Percentiles rank a stretch among this genome's conserved stretches.
phyloP scores from a whole-genome alignment of 23 tunicate species.

The Styela plicata region DNA sequence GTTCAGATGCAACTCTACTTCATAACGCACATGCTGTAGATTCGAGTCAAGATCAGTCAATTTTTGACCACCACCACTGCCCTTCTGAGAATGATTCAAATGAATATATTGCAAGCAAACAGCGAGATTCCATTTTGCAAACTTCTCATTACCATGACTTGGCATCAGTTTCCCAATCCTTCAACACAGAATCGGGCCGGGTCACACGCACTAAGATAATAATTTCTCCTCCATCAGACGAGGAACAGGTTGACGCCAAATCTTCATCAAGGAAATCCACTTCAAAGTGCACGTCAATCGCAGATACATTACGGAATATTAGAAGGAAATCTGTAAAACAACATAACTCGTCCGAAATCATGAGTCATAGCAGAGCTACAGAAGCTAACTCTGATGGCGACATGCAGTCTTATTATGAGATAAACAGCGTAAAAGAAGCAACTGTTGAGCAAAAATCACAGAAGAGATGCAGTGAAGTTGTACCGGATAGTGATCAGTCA shows the following conservation, averaged over 20 bases:
- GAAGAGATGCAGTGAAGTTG: no score
- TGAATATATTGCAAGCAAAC: neutral
- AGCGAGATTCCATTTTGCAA: neutral
- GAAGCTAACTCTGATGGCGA: no score
- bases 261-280: neutral
- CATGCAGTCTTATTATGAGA: no score
- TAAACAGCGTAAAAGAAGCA: no score
- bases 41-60: neutral
- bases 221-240: neutral
- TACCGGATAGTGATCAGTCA: no score
- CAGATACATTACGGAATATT: neutral
- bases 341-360: no score
- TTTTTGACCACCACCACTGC: neutral
- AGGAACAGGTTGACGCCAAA: neutral
- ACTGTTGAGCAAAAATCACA: no score
- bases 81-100: neutral
- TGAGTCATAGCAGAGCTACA: no score
- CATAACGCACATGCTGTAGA: neutral
- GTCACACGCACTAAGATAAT: neutral
- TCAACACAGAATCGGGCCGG: neutral
- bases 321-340: neutral
- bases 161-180: neutral
- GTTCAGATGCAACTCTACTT: neutral
- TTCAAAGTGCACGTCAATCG: neutral
- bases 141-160: neutral